Evolutionary conservation across 2,888 invertebrate genomes (phyloP), one percentile per base, ranked within the genome.

Genomic region (Bembecia ichneumoniformis): DNA sequence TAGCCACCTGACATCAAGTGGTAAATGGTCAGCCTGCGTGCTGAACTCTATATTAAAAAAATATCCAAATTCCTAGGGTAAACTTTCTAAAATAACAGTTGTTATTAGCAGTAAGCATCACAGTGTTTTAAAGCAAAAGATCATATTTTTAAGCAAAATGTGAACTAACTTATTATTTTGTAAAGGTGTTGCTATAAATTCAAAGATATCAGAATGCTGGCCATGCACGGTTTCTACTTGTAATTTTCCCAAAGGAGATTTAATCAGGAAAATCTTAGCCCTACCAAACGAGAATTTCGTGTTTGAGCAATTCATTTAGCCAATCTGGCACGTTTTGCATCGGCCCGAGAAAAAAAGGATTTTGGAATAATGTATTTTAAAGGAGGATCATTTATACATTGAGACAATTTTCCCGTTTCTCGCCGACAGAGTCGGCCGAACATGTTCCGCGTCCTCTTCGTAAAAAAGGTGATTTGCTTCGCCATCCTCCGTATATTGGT

Each of bases 261-360:
- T 47, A 51, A 51, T 51, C 48, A 45, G 51, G 13, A 20, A 44
- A 51, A 48, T 48, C 47, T 51, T 47, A 48, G 44, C 46, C 35
- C 16, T 44, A 50, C 46, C 43, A 40, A 47, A 48, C 15, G 13
- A 47, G 51, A 49, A 47, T 49, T 52, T 47, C 51, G 51, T 48
- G 48, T 51, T 40, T 17, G 46, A 49, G 46, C 52, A 47, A 51
- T 51, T 52, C 49, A 52, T 49, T 52, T 49, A 43, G 48, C 43
- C 49, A 52, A 50, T 52, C 52, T 49, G 48, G 49, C 49, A 52
- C 52, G 51, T 48, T 49, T 52, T 43, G 49, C 52, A 44, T 46
- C 48, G 47, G 35, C 47, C 28, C 36, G 36, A 44, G 44, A 49
- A 46, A 49, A 49, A 52, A 49, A 48, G 46, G 28, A 28, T 47